These are phyloP conservation scores for Ctenicera cuprea DNA, from an alignment of 2,888 invertebrate species.

Conservation along the genomic window DNA sequence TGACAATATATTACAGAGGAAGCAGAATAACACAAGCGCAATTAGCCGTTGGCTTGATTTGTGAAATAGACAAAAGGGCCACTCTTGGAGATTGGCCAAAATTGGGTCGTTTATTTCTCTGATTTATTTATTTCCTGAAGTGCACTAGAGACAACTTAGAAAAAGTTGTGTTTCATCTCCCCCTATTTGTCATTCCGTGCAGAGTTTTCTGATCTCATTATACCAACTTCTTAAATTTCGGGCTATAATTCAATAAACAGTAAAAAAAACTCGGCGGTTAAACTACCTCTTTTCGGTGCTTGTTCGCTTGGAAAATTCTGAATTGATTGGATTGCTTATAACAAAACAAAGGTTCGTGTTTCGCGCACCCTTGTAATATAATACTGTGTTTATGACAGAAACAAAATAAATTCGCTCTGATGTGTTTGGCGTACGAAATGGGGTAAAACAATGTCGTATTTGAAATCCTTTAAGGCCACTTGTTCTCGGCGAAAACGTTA, in stretches of 20 bases:
- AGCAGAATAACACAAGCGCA: slow-evolving; percentile 47
- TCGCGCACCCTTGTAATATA: slow-evolving; percentile 22
- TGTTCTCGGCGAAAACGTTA: neutral
- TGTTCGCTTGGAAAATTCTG: slow-evolving; percentile 12
- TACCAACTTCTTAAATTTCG: slow-evolving; percentile 25
- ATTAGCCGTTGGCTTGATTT: slow-evolving; percentile 45
- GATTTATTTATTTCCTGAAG: slow-evolving; percentile 44
- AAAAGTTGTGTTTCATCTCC: slow-evolving; percentile 29
- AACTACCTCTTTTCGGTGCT: neutral
- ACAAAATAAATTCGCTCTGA: slow-evolving; percentile 21
- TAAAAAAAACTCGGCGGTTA: slow-evolving; percentile 4
- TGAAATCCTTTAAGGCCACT: slow-evolving; percentile 6
- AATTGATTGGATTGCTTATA: slow-evolving; percentile 27
- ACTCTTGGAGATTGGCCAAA: slow-evolving; percentile 47
- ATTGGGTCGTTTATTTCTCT: slow-evolving; percentile 41
- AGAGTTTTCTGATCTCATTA: slow-evolving; percentile 32
- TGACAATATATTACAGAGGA: slow-evolving; percentile 43
- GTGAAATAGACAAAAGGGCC: slow-evolving; percentile 45
- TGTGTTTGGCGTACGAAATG: slow-evolving; percentile 18
- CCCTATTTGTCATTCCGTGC: slow-evolving; percentile 16
- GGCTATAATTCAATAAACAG: slow-evolving; percentile 17
- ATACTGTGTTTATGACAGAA: slow-evolving; percentile 25
- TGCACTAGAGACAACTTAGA: slow-evolving; percentile 28
- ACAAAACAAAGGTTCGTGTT: slow-evolving; percentile 21
- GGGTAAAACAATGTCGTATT: slow-evolving; percentile 5